Conservation (phyloP, 1,140 invertebrate genomes). For the Pseudoatta argentina region DNA sequence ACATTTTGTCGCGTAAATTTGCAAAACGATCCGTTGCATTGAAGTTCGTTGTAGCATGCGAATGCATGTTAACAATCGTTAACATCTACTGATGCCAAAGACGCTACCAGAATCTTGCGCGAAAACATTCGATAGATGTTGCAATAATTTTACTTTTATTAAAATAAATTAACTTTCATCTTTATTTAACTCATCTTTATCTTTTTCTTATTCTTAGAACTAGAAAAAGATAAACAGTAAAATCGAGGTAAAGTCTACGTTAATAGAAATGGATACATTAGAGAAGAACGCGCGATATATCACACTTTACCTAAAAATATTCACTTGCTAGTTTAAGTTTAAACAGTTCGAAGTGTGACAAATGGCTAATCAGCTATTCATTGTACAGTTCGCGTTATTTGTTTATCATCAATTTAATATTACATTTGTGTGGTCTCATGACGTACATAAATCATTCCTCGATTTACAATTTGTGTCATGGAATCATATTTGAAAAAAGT, state of each 20-base stretch:
- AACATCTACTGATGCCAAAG: neutral
- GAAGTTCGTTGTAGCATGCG: too few species aligned
- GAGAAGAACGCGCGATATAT: constrained; percentile 1
- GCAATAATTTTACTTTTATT: neutral
- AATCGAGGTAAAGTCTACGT: too few species aligned
- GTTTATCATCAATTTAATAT: constrained; percentile 8
- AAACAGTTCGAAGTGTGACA: constrained; percentile 20
- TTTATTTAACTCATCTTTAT: too few species aligned
- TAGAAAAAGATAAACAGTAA: too few species aligned
- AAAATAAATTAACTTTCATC: too few species aligned
- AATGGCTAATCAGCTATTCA: constrained; percentile 14
- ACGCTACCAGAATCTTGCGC: neutral
- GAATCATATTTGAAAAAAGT: neutral
- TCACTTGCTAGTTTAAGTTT: neutral
- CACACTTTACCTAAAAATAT: constrained; percentile 17
- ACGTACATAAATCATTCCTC: constrained; percentile 23
- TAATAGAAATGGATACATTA: neutral
- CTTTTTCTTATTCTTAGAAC: too few species aligned
- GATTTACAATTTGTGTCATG: neutral
- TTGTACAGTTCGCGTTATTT: neutral
- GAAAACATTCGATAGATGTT: neutral
- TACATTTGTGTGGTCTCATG: neutral
- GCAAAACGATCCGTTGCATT: neutral
- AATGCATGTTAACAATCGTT: neutral
- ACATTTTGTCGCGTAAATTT: neutral